phyloP scores from a whole-genome alignment of 2,113 vertebrate species.

The Pangasianodon gigas region DNA sequence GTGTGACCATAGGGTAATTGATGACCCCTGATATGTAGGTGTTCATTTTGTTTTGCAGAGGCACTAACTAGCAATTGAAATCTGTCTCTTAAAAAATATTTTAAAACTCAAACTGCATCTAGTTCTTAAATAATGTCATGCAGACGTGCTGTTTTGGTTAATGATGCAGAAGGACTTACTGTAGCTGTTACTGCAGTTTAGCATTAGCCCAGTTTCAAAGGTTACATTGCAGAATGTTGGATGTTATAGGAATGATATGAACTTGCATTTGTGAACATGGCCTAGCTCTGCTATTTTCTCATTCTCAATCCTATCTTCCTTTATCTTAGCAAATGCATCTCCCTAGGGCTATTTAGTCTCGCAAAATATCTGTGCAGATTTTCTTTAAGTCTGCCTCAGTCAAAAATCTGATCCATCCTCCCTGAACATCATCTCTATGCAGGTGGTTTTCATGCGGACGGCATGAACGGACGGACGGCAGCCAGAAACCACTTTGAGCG shows the following conservation, averaged over 20 bases:
- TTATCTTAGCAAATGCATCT: not conserved
- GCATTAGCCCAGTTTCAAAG: not conserved
- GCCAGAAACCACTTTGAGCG: not conserved
- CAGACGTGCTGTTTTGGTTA: not conserved
- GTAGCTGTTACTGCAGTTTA: not conserved
- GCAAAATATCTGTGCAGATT: not conserved
- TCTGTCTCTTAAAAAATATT: not conserved
- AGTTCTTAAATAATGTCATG: not conserved
- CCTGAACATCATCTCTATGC: not conserved
- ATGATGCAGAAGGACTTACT: not conserved
- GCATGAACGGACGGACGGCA: no score
- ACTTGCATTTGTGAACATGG: not conserved
- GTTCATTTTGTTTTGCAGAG: not conserved
- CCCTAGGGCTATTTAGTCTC: not conserved
- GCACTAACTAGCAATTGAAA: not conserved
- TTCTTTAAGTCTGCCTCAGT: constrained; percentile 7
- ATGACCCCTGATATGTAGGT: not conserved
- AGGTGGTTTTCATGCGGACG: not conserved
- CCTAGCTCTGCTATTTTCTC: not conserved
- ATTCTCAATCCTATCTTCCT: not conserved
- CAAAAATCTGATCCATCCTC: constrained; percentile 20
- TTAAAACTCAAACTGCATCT: not conserved
- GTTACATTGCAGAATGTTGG: not conserved
- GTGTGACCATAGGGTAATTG: not conserved
- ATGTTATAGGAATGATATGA: not conserved